Percentiles rank a stretch among this genome's conserved stretches.
These are phyloP conservation scores for Pteronotus mesoamericanus DNA, from an alignment of 2,797 vertebrate genomes.

Conservation along the genomic window DNA sequence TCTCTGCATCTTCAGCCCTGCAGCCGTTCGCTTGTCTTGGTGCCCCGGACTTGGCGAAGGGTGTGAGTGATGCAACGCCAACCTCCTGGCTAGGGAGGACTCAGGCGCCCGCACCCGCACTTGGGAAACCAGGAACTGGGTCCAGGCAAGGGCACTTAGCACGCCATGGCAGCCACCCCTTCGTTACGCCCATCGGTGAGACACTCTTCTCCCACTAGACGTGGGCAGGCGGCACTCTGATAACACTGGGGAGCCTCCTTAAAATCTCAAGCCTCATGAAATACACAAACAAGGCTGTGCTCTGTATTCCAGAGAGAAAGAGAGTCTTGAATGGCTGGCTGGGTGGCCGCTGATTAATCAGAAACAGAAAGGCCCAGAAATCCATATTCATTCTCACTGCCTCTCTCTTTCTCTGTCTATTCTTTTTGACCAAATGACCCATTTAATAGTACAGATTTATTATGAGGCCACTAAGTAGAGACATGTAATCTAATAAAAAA, in stretches of 20 bases:
- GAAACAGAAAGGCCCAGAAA: slow-evolving; percentile 2
- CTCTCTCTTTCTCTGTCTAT: background rate
- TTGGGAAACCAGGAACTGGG: background rate
- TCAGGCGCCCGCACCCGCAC: background rate
- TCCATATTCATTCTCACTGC: background rate
- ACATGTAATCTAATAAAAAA: background rate
- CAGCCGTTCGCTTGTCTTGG: background rate
- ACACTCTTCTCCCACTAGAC: background rate
- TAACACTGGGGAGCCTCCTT: background rate
- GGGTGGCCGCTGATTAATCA: background rate
- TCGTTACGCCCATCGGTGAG: background rate
- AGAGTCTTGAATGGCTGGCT: background rate
- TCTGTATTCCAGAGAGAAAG: slow-evolving; percentile 14
- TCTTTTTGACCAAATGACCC: background rate
- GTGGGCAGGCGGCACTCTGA: background rate
- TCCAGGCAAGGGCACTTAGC: background rate
- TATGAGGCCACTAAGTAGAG: background rate
- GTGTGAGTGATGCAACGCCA: background rate
- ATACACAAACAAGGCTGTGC: background rate
- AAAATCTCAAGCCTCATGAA: background rate
- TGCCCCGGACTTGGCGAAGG: background rate
- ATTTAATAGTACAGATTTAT: background rate
- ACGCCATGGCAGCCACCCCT: background rate
- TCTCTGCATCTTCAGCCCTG: background rate
- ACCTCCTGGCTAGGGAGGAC: background rate